phyloP scores from a whole-genome alignment of 2,888 invertebrate genomes.

The Nemapogon koenigi region DNA sequence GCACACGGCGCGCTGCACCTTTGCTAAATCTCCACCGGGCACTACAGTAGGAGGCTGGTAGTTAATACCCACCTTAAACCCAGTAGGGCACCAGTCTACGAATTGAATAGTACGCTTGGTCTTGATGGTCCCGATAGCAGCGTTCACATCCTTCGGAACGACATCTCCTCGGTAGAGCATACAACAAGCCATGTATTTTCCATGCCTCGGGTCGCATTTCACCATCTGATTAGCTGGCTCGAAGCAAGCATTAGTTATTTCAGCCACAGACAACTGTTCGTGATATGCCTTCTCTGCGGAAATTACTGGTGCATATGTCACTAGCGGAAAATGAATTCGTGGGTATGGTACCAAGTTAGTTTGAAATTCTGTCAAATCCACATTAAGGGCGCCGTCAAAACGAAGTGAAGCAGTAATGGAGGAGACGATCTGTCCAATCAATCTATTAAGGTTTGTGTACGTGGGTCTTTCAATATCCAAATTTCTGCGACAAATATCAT shows the following conservation, averaged over 20 bases:
- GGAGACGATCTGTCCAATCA: slow-evolving; percentile 94
- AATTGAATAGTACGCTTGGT: slow-evolving; percentile 93
- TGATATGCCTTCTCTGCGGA: slow-evolving; percentile 94
- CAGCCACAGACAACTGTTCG: slow-evolving; percentile 88
- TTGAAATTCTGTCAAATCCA: slow-evolving; percentile 93
- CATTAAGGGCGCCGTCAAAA: slow-evolving; percentile 91
- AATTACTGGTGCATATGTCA: slow-evolving; percentile 90
- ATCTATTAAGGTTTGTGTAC: slow-evolving; percentile 93
- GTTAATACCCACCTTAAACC: slow-evolving; percentile 82
- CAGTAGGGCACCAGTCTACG: slow-evolving; percentile 90
- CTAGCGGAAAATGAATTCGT: slow-evolving; percentile 92
- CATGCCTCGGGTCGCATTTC: slow-evolving; percentile 89
- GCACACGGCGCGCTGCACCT: slow-evolving; percentile 93
- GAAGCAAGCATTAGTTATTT: slow-evolving; percentile 94
- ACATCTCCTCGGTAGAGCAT: slow-evolving; percentile 95
- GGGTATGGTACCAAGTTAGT: slow-evolving; percentile 94
- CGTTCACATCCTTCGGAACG: slow-evolving; percentile 93
- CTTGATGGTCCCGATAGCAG: slow-evolving; percentile 92
- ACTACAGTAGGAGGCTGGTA: slow-evolving; percentile 88
- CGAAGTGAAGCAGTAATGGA: slow-evolving; percentile 91
- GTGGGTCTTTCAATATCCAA: slow-evolving; percentile 94
- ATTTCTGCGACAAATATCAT: slow-evolving; percentile 91
- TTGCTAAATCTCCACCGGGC: slow-evolving; percentile 90
- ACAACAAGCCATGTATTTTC: slow-evolving; percentile 95
- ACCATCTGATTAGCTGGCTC: slow-evolving; percentile 96